phyloP scores from a whole-genome alignment of 2,888 invertebrate species.

The Erebia ligea region DNA sequence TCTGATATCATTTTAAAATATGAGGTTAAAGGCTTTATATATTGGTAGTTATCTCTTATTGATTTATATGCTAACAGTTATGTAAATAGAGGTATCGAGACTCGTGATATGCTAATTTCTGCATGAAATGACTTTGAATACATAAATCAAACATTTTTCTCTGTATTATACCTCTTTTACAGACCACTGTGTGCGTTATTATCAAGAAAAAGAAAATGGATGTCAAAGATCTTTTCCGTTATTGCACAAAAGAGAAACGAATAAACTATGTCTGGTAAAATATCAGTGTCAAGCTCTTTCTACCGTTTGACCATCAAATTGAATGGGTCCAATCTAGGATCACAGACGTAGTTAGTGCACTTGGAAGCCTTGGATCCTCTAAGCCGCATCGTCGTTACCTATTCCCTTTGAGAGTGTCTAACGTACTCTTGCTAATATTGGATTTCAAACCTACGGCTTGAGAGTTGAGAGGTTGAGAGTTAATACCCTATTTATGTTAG shows the following conservation, averaged over 20 bases:
- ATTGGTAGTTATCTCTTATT: background rate
- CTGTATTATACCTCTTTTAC: no score
- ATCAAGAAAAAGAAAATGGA: background rate
- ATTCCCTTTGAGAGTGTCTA: conserved; percentile 19
- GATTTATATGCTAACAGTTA: background rate
- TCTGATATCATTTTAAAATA: conserved; percentile 16
- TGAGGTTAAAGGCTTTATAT: conserved; percentile 12
- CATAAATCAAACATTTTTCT: background rate
- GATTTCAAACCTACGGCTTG: conserved; percentile 2
- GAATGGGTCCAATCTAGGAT: conserved; percentile 26
- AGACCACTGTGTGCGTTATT: no score
- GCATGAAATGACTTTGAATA: background rate
- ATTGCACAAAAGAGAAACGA: background rate
- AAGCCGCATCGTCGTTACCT: conserved; percentile 1
- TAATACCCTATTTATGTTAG: conserved; percentile 2
- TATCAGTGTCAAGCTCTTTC: conserved; percentile 3
- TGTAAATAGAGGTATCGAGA: background rate
- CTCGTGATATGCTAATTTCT: background rate
- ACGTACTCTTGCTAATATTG: background rate
- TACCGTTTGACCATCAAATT: conserved; percentile 16
- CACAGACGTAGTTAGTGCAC: conserved; percentile 44
- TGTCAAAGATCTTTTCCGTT: background rate
- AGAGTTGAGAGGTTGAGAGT: no score
- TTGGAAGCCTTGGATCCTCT: conserved; percentile 54
- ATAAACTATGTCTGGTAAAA: background rate